Conservation (phyloP, 2,113 vertebrate genomes). For the Choloepus hoffmanni region DNA sequence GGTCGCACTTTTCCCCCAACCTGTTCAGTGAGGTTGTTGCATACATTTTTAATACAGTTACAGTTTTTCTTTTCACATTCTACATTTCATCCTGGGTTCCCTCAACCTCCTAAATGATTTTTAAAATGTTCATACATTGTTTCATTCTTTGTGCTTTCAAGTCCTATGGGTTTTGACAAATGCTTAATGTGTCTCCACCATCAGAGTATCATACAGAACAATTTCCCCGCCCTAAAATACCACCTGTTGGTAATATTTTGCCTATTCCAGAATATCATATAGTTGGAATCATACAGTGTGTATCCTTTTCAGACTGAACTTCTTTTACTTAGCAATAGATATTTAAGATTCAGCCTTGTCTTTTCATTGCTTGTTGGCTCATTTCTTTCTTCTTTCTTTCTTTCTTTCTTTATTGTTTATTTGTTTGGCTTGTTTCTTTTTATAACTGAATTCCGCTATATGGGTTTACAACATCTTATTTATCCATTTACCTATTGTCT, state of each 20-base stretch:
- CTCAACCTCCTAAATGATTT: not conserved
- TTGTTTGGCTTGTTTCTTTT: not conserved
- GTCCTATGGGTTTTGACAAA: not conserved
- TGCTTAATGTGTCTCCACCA: too few relatives aligned
- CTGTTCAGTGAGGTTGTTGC: not conserved
- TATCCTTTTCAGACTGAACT: not conserved
- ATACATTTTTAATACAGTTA: not conserved
- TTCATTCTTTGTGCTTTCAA: not conserved
- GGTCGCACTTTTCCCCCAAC: too few relatives aligned
- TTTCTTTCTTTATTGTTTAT: too few relatives aligned
- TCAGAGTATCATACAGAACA: too few relatives aligned
- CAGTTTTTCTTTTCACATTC: not conserved
- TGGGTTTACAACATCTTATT: not conserved
- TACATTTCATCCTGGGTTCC: not conserved
- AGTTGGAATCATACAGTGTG: too few relatives aligned
- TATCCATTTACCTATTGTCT: too few relatives aligned
- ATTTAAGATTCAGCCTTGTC: too few relatives aligned
- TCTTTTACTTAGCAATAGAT: not conserved
- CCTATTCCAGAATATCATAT: not conserved
- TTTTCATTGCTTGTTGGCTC: not conserved
- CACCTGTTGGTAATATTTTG: not conserved
- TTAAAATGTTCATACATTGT: not conserved
- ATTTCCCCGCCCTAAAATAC: too few relatives aligned
- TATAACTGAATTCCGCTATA: not conserved
- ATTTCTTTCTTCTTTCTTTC: not conserved